Conservation (phyloP, 2,888 invertebrate genomes). For the Nesidiocoris tenuis region DNA sequence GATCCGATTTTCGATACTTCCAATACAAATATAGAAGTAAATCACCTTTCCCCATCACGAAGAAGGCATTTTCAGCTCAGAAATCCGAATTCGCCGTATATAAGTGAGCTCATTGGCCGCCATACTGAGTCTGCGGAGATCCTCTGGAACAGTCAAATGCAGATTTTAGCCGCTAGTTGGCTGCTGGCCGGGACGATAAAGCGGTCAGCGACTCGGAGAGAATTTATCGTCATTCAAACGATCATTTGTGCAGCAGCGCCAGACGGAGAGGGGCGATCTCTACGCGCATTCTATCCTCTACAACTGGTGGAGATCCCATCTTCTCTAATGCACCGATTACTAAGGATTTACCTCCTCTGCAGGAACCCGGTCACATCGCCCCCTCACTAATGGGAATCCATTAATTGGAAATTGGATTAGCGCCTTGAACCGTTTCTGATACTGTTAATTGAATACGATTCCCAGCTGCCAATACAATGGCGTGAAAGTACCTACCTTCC, state of each 20-base stretch:
- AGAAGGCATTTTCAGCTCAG: too few relatives aligned
- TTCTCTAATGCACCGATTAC: slow-evolving; percentile 28
- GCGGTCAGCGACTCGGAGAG: not conserved
- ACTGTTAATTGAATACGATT: slow-evolving; percentile 34
- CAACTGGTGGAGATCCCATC: not conserved
- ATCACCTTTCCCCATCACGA: too few relatives aligned
- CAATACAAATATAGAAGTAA: too few relatives aligned
- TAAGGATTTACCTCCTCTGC: slow-evolving; percentile 18
- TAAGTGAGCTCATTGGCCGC: too few relatives aligned
- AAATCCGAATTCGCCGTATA: too few relatives aligned
- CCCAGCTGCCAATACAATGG: not conserved
- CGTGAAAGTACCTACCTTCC: not conserved
- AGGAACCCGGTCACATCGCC: slow-evolving; percentile 5
- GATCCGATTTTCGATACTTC: too few relatives aligned
- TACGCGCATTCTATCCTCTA: not conserved
- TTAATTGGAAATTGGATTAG: slow-evolving; percentile 36
- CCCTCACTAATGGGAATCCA: slow-evolving; percentile 27
- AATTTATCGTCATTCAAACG: not conserved
- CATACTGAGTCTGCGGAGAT: too few relatives aligned
- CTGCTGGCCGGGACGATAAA: not conserved
- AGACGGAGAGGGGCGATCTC: not conserved
- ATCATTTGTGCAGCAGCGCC: not conserved
- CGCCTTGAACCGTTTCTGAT: slow-evolving; percentile 31
- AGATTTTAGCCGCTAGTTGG: not conserved
- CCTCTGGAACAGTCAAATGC: not conserved